Evolutionary conservation across 2,797 vertebrate species (phyloP).

Genomic region (Cryptoprocta ferox): DNA sequence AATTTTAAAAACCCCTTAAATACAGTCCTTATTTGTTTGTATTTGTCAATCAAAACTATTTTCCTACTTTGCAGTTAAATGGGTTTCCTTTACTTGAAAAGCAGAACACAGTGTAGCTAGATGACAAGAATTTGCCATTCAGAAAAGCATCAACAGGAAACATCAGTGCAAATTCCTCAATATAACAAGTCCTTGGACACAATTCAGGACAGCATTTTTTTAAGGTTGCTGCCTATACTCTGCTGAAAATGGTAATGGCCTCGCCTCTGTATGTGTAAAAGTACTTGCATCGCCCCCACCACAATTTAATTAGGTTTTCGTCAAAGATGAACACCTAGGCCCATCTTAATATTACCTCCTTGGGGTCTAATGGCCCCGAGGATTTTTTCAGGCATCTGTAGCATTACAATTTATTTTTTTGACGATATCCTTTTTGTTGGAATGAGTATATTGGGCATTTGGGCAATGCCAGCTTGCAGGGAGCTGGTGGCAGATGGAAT

Average conservation of each 20-base stretch:
- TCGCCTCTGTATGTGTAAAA: constrained; percentile 81
- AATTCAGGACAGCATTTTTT: constrained; percentile 77
- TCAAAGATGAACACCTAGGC: constrained; percentile 78
- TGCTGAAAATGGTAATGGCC: constrained; percentile 73
- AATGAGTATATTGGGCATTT: constrained; percentile 85
- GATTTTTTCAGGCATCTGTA: constrained; percentile 86
- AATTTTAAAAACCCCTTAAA: not conserved
- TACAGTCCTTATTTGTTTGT: constrained; percentile 67
- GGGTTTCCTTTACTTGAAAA: constrained; percentile 80
- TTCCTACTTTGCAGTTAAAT: constrained; percentile 65
- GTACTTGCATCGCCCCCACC: constrained; percentile 73
- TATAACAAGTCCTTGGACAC: constrained; percentile 84
- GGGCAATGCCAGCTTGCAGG: constrained; percentile 88
- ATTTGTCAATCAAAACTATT: constrained; percentile 78
- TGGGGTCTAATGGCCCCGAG: constrained; percentile 83
- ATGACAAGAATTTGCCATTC: constrained; percentile 83
- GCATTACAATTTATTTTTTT: constrained; percentile 87
- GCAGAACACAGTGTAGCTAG: constrained; percentile 83
- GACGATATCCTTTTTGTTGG: constrained; percentile 83
- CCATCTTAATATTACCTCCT: constrained; percentile 82
- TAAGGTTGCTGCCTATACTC: constrained; percentile 68
- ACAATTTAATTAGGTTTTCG: constrained; percentile 85
- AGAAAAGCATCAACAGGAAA: constrained; percentile 86
- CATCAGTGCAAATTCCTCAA: constrained; percentile 83
- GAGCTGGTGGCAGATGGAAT: constrained; percentile 89